Conservation (phyloP, 1,140 invertebrate genomes). For the Ephestia elutella region DNA sequence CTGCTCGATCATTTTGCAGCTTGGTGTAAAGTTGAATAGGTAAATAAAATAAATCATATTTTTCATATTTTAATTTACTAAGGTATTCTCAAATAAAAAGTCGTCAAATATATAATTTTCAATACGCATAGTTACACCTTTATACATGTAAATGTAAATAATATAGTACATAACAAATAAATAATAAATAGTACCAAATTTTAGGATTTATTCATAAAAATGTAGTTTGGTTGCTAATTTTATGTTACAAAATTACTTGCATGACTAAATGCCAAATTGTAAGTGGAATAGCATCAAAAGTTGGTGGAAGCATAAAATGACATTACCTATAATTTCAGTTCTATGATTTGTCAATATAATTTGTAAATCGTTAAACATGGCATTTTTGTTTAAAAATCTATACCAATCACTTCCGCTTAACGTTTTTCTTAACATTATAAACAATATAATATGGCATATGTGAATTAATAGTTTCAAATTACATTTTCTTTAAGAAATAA, state of each 20-base stretch:
- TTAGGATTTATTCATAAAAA: constrained; percentile 66
- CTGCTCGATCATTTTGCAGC: too few relatives aligned
- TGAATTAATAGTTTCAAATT: constrained; percentile 62
- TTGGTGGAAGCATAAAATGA: constrained; percentile 42
- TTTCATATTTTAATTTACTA: constrained; percentile 65
- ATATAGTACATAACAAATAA: constrained; percentile 73
- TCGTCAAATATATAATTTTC: constrained; percentile 70
- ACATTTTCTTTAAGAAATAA: constrained; percentile 66
- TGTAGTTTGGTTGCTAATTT: constrained; percentile 60
- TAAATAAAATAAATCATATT: background rate
- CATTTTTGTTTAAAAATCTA: constrained; percentile 45
- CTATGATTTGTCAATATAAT: constrained; percentile 35
- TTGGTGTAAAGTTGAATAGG: background rate
- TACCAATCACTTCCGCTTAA: constrained; percentile 53
- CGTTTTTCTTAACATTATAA: constrained; percentile 61
- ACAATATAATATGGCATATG: constrained; percentile 72
- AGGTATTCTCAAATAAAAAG: constrained; percentile 67
- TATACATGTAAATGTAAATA: constrained; percentile 74
- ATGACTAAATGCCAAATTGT: constrained; percentile 61
- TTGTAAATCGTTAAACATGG: constrained; percentile 40
- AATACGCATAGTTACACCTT: constrained; percentile 73
- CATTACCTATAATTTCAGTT: constrained; percentile 31
- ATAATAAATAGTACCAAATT: constrained; percentile 73
- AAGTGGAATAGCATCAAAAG: constrained; percentile 36
- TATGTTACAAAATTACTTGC: constrained; percentile 63